phyloP scores from a whole-genome alignment of 2,797 vertebrate genomes.

The Mycteria americana region DNA sequence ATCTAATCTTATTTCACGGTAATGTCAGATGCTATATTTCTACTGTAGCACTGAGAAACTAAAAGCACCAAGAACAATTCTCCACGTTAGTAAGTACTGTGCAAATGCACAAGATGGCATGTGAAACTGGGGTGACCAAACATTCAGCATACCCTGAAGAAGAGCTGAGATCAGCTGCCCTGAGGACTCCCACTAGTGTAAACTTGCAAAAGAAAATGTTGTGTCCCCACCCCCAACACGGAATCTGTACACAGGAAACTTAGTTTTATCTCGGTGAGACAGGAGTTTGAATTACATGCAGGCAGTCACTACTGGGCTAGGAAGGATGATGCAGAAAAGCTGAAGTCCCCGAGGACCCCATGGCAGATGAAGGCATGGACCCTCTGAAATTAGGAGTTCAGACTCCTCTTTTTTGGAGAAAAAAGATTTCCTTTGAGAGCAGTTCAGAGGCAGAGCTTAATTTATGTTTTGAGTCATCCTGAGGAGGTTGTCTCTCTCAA shows the following conservation, averaged over 20 bases:
- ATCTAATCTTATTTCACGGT: neutral
- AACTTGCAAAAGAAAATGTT: neutral
- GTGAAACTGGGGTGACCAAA: neutral
- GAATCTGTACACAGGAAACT: neutral
- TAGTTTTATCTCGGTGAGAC: neutral
- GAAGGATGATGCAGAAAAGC: neutral
- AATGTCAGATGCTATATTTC: neutral
- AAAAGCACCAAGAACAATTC: neutral
- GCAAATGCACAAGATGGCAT: neutral
- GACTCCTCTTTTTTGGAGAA: neutral
- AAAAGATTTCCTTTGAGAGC: neutral
- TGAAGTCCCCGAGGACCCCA: neutral
- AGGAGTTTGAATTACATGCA: neutral
- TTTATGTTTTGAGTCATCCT: neutral
- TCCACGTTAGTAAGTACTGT: neutral
- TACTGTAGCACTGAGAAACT: neutral
- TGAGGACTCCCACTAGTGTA: neutral
- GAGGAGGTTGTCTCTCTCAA: slow-evolving; percentile 25
- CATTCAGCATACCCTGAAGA: neutral
- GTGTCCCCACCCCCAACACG: accelerated
- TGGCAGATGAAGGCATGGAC: neutral
- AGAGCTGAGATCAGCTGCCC: neutral
- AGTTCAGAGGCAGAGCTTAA: neutral
- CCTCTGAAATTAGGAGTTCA: neutral
- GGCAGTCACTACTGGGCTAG: neutral